Conservation (phyloP, 2,113 vertebrate species). For the Tupaia chinensis region DNA sequence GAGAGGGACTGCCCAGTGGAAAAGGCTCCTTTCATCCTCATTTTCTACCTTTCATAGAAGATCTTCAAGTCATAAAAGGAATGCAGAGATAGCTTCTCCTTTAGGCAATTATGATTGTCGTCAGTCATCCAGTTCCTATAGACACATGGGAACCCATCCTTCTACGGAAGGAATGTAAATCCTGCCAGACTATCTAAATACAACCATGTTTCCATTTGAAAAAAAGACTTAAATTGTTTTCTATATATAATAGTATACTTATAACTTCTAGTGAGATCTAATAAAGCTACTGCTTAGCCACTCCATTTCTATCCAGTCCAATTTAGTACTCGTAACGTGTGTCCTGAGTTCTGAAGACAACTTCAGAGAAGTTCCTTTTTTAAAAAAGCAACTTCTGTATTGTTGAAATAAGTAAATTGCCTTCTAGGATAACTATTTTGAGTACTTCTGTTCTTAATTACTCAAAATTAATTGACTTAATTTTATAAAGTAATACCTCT, state of each 20-base stretch:
- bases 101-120: neutral
- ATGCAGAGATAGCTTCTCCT: neutral
- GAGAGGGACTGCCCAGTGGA: neutral
- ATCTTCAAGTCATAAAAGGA: neutral
- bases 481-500: neutral
- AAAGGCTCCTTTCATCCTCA: neutral
- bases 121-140: slow-evolving; percentile 22
- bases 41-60: neutral
- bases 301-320: neutral
- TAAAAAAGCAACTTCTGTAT: neutral
- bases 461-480: neutral
- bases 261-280: neutral
- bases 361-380: neutral
- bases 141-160: neutral
- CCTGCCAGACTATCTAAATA: slow-evolving; percentile 29
- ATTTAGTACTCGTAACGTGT: neutral
- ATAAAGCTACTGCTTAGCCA: neutral
- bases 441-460: neutral
- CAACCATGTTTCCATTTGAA: slow-evolving; percentile 43
- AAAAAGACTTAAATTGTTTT: neutral
- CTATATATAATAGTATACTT: neutral
- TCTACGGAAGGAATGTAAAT: slow-evolving; percentile 39
- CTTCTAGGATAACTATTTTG: slow-evolving; percentile 10
- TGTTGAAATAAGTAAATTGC: neutral
- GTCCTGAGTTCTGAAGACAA: neutral